phyloP scores from a whole-genome alignment of 2,113 vertebrate genomes.

The Lampris megalopsis region DNA sequence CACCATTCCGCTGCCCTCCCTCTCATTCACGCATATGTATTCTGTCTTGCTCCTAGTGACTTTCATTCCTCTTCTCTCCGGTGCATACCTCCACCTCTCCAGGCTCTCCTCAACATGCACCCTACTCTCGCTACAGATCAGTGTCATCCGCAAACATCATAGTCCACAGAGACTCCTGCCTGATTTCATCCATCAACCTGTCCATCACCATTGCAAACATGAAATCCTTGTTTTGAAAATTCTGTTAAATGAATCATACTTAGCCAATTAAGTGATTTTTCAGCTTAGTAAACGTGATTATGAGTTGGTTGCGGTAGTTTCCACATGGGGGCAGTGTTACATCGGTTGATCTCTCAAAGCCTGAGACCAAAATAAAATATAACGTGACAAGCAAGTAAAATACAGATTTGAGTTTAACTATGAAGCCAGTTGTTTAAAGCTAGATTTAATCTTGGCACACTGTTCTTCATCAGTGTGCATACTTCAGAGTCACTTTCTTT shows the following conservation, averaged over 20 bases:
- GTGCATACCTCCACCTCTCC: too few relatives aligned
- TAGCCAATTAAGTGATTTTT: background rate
- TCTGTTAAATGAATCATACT: background rate
- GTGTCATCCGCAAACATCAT: too few relatives aligned
- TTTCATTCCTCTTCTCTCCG: too few relatives aligned
- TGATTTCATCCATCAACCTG: too few relatives aligned
- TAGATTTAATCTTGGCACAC: background rate
- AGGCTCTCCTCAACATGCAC: too few relatives aligned
- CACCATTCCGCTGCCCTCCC: too few relatives aligned
- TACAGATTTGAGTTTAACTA: background rate
- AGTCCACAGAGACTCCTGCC: too few relatives aligned
- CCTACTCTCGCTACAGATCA: too few relatives aligned
- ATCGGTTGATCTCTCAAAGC: background rate
- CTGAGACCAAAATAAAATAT: background rate
- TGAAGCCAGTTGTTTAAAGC: too few relatives aligned
- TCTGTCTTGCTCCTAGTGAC: too few relatives aligned
- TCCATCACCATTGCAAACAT: too few relatives aligned
- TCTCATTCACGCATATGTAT: too few relatives aligned
- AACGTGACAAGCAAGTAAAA: background rate
- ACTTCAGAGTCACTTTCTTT: constrained; percentile 1
- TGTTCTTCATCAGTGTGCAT: background rate
- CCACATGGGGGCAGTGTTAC: constrained; percentile 62
- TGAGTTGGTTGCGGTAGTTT: background rate
- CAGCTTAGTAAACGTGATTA: background rate
- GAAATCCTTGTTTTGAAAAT: background rate